These are phyloP conservation scores for Platycheirus albimanus DNA, from an alignment of 2,888 invertebrate genomes.

Conservation along the genomic window DNA sequence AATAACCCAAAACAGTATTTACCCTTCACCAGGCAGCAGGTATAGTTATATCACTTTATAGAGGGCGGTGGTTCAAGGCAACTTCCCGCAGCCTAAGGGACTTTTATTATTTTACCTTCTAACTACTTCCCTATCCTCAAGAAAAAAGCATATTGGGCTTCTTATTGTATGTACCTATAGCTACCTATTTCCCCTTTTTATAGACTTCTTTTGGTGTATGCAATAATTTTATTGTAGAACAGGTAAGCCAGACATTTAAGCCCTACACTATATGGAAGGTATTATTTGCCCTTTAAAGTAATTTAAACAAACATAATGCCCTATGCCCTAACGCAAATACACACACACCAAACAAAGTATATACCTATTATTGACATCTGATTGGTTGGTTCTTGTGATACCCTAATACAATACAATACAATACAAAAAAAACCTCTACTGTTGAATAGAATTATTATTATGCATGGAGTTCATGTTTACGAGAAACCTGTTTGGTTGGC, in stretches of 20 bases:
- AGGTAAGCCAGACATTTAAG: slow-evolving; percentile 45
- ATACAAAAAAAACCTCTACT: slow-evolving; percentile 23
- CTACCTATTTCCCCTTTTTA: background rate
- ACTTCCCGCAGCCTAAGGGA: slow-evolving; percentile 47
- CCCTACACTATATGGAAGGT: slow-evolving; percentile 9
- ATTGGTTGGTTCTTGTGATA: slow-evolving; percentile 51
- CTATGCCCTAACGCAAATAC: background rate
- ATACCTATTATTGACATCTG: slow-evolving; percentile 45
- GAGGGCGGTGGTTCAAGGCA: slow-evolving; percentile 67
- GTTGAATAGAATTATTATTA: slow-evolving; percentile 37
- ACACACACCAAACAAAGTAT: background rate
- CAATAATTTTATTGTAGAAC: background rate
- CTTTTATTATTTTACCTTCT: slow-evolving; percentile 4
- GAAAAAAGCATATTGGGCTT: background rate
- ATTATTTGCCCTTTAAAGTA: background rate
- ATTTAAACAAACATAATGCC: background rate
- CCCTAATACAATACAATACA: slow-evolving; percentile 32
- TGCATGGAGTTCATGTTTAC: slow-evolving; percentile 46
- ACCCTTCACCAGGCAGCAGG: slow-evolving; percentile 19
- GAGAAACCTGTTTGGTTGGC: slow-evolving; percentile 59
- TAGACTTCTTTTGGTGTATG: background rate
- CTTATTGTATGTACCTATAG: too few species aligned
- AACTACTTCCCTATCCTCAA: slow-evolving; percentile 9
- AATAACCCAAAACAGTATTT: background rate
- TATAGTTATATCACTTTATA: slow-evolving; percentile 26